Evolutionary conservation across 2,797 vertebrate species (phyloP).

Genomic region (Danio choprae): DNA sequence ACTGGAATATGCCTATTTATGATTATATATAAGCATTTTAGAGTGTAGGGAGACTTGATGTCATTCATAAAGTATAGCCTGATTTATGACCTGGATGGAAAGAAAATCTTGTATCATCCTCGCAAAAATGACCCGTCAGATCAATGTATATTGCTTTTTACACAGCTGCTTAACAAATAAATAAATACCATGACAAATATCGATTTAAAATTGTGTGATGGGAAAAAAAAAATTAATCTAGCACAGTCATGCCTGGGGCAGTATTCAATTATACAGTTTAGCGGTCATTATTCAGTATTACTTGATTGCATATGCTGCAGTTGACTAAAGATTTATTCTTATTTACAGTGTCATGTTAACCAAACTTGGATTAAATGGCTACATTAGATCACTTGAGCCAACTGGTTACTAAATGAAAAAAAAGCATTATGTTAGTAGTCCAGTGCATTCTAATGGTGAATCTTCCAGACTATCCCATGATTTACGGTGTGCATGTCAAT

Average conservation of each 20-base stretch:
- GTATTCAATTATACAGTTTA: too few relatives aligned
- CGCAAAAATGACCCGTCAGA: too few relatives aligned
- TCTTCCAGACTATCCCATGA: too few relatives aligned
- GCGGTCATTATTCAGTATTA: too few relatives aligned
- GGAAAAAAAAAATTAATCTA: neutral
- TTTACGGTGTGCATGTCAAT: too few relatives aligned
- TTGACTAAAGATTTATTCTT: too few relatives aligned
- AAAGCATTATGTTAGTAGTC: slow-evolving; percentile 5
- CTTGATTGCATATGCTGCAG: too few relatives aligned
- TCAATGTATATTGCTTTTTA: neutral
- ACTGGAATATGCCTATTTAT: too few relatives aligned
- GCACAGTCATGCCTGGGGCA: neutral
- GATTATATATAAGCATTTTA: too few relatives aligned
- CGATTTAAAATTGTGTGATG: neutral
- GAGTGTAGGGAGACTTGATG: too few relatives aligned
- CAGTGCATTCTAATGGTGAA: slow-evolving; percentile 8
- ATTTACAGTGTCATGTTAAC: too few relatives aligned
- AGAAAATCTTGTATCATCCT: neutral
- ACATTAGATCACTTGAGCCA: neutral
- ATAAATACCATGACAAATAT: neutral
- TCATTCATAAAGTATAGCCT: neutral
- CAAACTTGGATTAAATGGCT: neutral
- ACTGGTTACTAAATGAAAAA: slow-evolving; percentile 12
- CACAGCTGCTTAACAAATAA: neutral
- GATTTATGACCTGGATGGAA: neutral